phyloP scores from a whole-genome alignment of 2,888 invertebrate species.

The Tetrapedia diversipes region DNA sequence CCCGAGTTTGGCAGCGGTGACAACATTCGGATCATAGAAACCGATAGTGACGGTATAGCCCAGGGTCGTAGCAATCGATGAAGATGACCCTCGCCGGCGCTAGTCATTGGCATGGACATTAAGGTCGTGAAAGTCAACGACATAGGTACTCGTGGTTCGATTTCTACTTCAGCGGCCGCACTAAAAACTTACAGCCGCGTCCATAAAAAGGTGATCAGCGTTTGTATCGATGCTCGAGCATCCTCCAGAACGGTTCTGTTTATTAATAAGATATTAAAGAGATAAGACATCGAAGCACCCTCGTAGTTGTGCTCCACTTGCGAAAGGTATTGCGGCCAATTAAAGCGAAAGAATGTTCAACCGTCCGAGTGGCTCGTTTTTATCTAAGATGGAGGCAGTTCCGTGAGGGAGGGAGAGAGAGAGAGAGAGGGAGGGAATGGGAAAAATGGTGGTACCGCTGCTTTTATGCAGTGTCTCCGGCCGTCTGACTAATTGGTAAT shows the following conservation, averaged over 20 bases:
- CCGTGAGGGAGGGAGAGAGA: too few relatives aligned
- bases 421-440: slow-evolving; percentile 39
- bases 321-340: not conserved
- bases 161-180: not conserved
- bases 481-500: slow-evolving; percentile 75
- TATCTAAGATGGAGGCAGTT: slow-evolving; percentile 18
- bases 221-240: not conserved
- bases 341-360: slow-evolving; percentile 3
- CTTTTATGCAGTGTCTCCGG: slow-evolving; percentile 44
- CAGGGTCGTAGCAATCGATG: slow-evolving; percentile 20
- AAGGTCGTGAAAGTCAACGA: slow-evolving; percentile 30
- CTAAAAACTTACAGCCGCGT: not conserved
- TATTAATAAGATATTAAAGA: not conserved
- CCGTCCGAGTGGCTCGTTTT: slow-evolving; percentile 2
- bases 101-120: slow-evolving; percentile 5
- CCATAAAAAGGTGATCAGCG: not conserved
- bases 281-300: not conserved
- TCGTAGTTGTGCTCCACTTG: not conserved
- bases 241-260: not conserved
- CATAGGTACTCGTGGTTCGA: not conserved
- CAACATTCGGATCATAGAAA: slow-evolving; percentile 10
- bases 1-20: not conserved
- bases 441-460: slow-evolving; percentile 46
- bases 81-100: slow-evolving; percentile 13
- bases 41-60: slow-evolving; percentile 13